These are phyloP conservation scores for Plagodis dolabraria DNA, from an alignment of 2,888 invertebrate genomes.

Conservation along the genomic window DNA sequence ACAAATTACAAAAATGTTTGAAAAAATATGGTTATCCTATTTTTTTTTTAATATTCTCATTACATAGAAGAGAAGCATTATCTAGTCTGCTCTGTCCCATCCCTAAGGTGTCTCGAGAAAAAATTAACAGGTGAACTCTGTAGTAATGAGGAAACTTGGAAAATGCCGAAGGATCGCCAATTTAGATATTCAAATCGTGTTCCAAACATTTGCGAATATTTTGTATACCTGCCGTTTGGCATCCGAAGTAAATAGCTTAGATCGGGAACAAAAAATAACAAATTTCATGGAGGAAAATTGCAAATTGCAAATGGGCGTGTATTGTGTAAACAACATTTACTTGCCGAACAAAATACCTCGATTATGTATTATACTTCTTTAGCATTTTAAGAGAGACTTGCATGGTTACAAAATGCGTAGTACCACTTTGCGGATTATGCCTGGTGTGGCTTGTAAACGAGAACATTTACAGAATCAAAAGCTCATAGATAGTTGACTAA, in stretches of 20 bases:
- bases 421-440: too few relatives aligned
- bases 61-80: slow-evolving; percentile 2
- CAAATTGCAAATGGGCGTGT: background rate
- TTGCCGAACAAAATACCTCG: too few relatives aligned
- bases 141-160: slow-evolving; percentile 77
- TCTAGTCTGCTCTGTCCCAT: slow-evolving; percentile 17
- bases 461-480: too few relatives aligned
- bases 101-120: slow-evolving; percentile 40
- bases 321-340: too few relatives aligned
- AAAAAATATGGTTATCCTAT: too few relatives aligned
- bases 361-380: too few relatives aligned
- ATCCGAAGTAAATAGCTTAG: slow-evolving; percentile 33
- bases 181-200: slow-evolving; percentile 83
- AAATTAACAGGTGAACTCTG: slow-evolving; percentile 75
- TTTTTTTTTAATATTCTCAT: too few relatives aligned
- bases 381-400: too few relatives aligned
- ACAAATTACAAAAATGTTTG: too few relatives aligned
- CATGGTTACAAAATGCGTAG: too few relatives aligned
- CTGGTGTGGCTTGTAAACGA: too few relatives aligned
- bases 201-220: slow-evolving; percentile 64
- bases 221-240: slow-evolving; percentile 40
- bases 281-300: slow-evolving; percentile 5
- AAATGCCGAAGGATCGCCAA: slow-evolving; percentile 72
- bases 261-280: slow-evolving; percentile 17
- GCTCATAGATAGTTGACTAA: too few relatives aligned